phyloP scores from a whole-genome alignment of 2,113 vertebrate species.

The Sander lucioperca region DNA sequence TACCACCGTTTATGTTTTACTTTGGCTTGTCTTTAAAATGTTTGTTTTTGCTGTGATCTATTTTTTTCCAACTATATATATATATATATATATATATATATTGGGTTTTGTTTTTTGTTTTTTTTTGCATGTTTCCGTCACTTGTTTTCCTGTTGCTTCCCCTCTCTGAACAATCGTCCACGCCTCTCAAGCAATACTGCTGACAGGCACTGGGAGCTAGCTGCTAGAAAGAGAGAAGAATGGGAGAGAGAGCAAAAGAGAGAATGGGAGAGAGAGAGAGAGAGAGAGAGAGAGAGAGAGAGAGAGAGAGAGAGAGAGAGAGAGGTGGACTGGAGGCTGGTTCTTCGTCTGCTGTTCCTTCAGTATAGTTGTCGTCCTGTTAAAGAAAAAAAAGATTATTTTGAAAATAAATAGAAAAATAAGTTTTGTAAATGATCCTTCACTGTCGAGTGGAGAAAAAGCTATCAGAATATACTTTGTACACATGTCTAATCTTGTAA shows the following conservation, averaged over 20 bases:
- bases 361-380: slow-evolving; percentile 85
- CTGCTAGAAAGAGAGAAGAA: slow-evolving; percentile 82
- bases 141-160: slow-evolving; percentile 57
- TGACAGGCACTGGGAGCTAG: slow-evolving; percentile 84
- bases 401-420: slow-evolving; percentile 82
- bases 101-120: too few species aligned
- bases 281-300: not conserved
- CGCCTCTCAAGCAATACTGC: slow-evolving; percentile 84
- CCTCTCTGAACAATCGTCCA: slow-evolving; percentile 83
- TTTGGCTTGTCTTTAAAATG: slow-evolving; percentile 25
- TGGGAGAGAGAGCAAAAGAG: slow-evolving; percentile 26
- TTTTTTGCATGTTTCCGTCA: slow-evolving; percentile 44
- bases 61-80: slow-evolving; percentile 1
- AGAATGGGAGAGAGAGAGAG: slow-evolving; percentile 51
- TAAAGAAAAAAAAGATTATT: slow-evolving; percentile 83
- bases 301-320: slow-evolving; percentile 65
- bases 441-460: slow-evolving; percentile 73
- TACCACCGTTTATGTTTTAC: slow-evolving; percentile 21
- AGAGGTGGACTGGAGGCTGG: slow-evolving; percentile 85
- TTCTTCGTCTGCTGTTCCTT: slow-evolving; percentile 87
- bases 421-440: slow-evolving; percentile 88
- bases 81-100: too few species aligned
- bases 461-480: slow-evolving; percentile 86
- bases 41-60: slow-evolving; percentile 53
- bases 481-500: slow-evolving; percentile 87